Percentiles rank a stretch among this genome's conserved stretches.
Conservation (phyloP, 2,113 vertebrate genomes). For the Notechis scutatus region DNA sequence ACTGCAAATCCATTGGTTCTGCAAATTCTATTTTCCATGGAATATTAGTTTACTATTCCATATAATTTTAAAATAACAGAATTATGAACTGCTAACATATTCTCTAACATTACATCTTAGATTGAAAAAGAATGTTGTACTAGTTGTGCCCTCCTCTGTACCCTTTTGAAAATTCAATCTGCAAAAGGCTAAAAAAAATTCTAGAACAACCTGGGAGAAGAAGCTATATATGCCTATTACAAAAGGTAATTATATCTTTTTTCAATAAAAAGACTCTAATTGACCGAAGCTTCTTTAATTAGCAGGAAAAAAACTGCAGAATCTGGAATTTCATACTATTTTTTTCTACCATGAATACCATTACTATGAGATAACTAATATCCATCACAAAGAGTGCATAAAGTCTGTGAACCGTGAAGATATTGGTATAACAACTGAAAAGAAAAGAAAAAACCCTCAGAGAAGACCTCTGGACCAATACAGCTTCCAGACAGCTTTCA, state of each 20-base stretch:
- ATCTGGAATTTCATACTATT: background rate
- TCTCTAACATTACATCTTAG: background rate
- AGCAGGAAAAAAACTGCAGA: background rate
- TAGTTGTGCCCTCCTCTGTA: background rate
- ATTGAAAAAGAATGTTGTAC: background rate
- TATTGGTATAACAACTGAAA: background rate
- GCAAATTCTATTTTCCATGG: background rate
- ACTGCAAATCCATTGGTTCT: background rate
- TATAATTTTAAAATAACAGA: background rate
- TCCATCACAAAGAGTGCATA: background rate
- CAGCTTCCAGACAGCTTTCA: background rate
- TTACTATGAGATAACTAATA: background rate
- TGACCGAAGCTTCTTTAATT: background rate
- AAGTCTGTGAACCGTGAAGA: background rate
- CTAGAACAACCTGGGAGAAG: background rate
- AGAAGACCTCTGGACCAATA: background rate
- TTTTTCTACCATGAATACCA: background rate
- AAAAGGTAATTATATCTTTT: background rate
- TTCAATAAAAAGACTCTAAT: background rate
- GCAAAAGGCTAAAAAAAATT: background rate
- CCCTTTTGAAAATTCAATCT: background rate
- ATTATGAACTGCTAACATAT: background rate
- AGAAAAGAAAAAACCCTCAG: background rate
- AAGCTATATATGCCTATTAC: background rate
- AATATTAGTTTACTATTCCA: background rate